These are phyloP conservation scores for Varecia variegata DNA, from an alignment of 2,797 vertebrate genomes.

Conservation along the genomic window DNA sequence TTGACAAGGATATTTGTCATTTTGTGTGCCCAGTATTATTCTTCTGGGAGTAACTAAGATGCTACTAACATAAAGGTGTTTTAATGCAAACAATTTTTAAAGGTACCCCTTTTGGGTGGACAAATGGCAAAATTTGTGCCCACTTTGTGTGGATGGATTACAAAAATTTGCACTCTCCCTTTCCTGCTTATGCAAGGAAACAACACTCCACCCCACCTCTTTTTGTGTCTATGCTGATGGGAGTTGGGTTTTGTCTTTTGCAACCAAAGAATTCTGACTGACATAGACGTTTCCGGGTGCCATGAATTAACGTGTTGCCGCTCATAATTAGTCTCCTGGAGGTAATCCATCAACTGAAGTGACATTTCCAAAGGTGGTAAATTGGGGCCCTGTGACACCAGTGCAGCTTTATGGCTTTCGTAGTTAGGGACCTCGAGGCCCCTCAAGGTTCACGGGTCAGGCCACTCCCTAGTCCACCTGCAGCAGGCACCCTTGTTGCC, in stretches of 20 bases:
- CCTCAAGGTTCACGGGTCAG: neutral
- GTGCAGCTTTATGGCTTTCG: neutral
- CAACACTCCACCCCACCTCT: too few relatives aligned
- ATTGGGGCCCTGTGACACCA: neutral
- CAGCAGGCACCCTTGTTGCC: neutral
- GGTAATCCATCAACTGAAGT: neutral
- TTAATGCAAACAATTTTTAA: neutral
- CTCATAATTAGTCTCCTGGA: neutral
- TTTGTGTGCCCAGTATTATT: neutral
- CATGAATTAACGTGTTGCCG: neutral
- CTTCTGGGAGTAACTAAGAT: neutral
- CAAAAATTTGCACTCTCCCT: neutral
- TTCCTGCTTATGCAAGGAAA: neutral
- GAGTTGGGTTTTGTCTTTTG: neutral
- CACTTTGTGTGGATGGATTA: neutral
- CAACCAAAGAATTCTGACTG: neutral
- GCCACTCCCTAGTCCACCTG: neutral
- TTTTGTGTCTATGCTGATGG: neutral
- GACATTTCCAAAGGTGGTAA: neutral
- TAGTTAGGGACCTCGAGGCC: neutral
- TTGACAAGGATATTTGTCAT: neutral
- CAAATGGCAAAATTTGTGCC: neutral
- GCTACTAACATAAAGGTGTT: neutral
- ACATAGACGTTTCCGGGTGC: neutral
- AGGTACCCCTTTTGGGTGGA: neutral